Evolutionary conservation across 2,888 invertebrate genomes (phyloP).

Genomic region (Laspeyria flexula): DNA sequence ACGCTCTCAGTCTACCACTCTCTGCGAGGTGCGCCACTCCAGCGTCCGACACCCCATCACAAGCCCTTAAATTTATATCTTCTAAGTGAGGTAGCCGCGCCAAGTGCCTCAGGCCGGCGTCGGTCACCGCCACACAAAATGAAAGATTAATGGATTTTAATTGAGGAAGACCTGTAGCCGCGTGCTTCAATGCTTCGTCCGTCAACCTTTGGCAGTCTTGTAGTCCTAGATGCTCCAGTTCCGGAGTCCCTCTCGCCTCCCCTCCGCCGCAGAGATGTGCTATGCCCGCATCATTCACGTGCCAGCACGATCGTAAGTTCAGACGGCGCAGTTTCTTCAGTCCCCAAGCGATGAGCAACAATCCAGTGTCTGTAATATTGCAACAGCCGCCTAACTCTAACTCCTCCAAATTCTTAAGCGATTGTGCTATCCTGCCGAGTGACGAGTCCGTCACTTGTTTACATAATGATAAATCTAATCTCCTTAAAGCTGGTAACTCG

Average conservation of each 20-base stretch:
- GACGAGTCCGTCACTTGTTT: conserved; percentile 98
- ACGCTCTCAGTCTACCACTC: conserved; percentile 92
- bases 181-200: conserved; percentile 95
- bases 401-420: conserved; percentile 93
- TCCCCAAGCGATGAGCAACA: conserved; percentile 95
- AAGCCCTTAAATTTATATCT: conserved; percentile 95
- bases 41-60: conserved; percentile 97
- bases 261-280: conserved; percentile 93
- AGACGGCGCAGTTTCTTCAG: conserved; percentile 93
- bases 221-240: conserved; percentile 93
- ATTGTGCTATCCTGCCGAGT: conserved; percentile 93
- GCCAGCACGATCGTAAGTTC: conserved; percentile 96
- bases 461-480: conserved; percentile 95
- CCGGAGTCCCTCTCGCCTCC: conserved; percentile 92
- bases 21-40: conserved; percentile 97
- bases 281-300: conserved; percentile 96
- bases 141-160: conserved; percentile 96
- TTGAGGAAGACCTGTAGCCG: conserved; percentile 92
- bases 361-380: conserved; percentile 95
- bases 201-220: conserved; percentile 98
- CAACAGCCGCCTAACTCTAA: conserved; percentile 97
- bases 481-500: conserved; percentile 91
- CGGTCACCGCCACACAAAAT: conserved; percentile 98
- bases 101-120: conserved; percentile 94
- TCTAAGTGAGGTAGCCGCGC: conserved; percentile 93